These are phyloP conservation scores for Belgica antarctica DNA, from an alignment of 2,888 invertebrate genomes.

Conservation along the genomic window DNA sequence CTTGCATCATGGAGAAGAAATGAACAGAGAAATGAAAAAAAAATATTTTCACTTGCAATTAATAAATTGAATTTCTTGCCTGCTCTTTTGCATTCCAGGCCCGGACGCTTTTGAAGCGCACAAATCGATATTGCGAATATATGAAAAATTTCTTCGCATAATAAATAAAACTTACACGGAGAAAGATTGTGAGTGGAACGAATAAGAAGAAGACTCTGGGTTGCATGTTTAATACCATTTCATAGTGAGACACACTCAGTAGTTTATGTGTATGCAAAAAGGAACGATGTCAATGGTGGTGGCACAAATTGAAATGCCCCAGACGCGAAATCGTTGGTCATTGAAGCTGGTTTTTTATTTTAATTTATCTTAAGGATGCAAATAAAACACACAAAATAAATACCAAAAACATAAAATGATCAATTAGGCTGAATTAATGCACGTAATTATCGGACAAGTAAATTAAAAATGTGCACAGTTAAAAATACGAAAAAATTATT, in stretches of 20 bases:
- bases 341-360: neutral
- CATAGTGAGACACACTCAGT: neutral
- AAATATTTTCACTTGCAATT: slow-evolving; percentile 26
- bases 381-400: no score
- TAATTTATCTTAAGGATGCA: no score
- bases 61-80: slow-evolving; percentile 26
- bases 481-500: no score
- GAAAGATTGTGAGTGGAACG: neutral
- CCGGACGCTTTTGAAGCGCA: neutral
- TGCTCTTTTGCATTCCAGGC: neutral
- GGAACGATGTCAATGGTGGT: slow-evolving; percentile 5
- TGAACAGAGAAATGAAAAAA: neutral
- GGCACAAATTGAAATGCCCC: neutral
- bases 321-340: neutral
- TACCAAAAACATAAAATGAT: no score
- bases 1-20: no score
- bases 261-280: neutral
- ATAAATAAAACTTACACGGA: neutral
- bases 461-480: slow-evolving; percentile 11
- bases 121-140: slow-evolving; percentile 14
- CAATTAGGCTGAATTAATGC: no score
- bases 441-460: slow-evolving; percentile 5
- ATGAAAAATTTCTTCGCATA: slow-evolving; percentile 11
- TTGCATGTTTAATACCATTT: slow-evolving; percentile 14
- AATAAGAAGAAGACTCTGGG: neutral